phyloP scores from a whole-genome alignment of 2,888 invertebrate species.

The Dorcus hopei region DNA sequence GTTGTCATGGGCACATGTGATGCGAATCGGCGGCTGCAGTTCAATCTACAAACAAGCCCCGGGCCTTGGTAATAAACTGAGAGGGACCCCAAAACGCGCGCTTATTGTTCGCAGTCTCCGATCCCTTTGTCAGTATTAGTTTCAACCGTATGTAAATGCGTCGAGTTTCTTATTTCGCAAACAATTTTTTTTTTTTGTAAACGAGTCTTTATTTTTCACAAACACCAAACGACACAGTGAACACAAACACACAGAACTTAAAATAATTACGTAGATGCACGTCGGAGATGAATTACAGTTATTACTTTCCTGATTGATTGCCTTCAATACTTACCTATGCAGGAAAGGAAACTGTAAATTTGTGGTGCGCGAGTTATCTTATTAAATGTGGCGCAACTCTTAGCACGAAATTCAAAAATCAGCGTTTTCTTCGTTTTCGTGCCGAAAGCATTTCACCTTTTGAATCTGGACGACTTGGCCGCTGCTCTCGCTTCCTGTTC shows the following conservation, averaged over 20 bases:
- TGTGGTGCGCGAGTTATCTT: no score
- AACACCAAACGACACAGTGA: neutral
- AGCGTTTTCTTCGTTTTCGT: no score
- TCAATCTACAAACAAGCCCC: conserved; percentile 38
- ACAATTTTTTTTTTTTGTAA: neutral
- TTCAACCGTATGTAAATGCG: neutral
- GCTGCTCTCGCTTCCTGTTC: conserved; percentile 34
- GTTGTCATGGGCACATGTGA: conserved; percentile 19
- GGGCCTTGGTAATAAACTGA: conserved; percentile 29
- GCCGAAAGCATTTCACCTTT: conserved; percentile 8
- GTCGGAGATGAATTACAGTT: neutral
- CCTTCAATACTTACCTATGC: neutral
- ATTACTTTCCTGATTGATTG: conserved; percentile 2
- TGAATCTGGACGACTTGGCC: conserved; percentile 28
- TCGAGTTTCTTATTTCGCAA: neutral
- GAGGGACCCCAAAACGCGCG: neutral
- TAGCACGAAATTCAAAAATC: no score
- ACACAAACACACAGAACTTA: neutral
- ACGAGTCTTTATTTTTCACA: neutral
- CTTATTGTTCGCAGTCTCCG: neutral
- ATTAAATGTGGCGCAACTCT: no score
- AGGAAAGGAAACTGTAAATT: no score
- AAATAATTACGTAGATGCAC: neutral
- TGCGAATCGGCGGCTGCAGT: conserved; percentile 44
- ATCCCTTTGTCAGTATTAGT: neutral